Conservation (phyloP, 2,113 vertebrate genomes). For the Myanophis thanlyinensis region DNA sequence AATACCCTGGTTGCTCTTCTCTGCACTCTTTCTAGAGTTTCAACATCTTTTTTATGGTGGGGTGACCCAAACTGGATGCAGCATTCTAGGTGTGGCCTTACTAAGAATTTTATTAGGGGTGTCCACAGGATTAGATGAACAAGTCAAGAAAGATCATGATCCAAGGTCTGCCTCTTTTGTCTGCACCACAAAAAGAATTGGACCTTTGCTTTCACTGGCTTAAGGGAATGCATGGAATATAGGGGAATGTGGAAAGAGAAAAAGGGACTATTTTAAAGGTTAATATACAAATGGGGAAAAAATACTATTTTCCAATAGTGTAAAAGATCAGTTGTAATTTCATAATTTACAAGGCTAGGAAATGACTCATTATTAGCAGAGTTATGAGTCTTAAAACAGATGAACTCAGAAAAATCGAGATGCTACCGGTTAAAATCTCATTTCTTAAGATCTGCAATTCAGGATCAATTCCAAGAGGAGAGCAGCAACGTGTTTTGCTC, state of each 20-base stretch:
- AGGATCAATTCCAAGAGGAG: background rate
- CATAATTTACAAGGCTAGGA: background rate
- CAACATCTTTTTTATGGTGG: too few species aligned
- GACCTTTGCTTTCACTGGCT: background rate
- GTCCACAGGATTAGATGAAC: too few species aligned
- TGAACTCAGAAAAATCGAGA: background rate
- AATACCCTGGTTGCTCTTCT: too few species aligned
- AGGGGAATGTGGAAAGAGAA: background rate
- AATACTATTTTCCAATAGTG: background rate
- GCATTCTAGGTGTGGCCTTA: too few species aligned
- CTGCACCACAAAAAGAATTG: too few species aligned
- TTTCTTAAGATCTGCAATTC: background rate
- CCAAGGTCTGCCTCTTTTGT: too few species aligned
- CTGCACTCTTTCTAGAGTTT: too few species aligned
- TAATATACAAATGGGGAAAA: too few species aligned
- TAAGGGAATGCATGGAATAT: background rate
- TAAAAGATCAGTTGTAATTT: background rate
- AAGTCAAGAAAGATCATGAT: too few species aligned
- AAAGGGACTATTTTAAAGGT: background rate
- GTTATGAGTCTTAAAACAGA: background rate
- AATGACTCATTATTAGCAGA: background rate
- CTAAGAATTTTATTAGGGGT: too few species aligned
- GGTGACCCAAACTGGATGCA: too few species aligned
- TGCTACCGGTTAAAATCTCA: background rate
- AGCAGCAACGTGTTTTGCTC: background rate